Base-by-base conservation (phyloP, 1,140 invertebrate species). In the Calephelis virginiensis region DNA sequence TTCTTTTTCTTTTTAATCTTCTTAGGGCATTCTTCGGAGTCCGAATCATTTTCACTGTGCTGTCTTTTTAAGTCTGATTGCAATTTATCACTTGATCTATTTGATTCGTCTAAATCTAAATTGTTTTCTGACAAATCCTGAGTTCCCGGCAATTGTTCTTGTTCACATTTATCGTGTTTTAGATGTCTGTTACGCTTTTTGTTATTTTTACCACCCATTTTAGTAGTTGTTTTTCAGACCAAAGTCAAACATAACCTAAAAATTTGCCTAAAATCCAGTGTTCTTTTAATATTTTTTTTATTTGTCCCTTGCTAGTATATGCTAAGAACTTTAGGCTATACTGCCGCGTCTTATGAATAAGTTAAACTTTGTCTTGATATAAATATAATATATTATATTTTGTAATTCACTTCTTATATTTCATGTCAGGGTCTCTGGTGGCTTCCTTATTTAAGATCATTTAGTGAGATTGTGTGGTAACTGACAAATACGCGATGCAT, bases 1-100 rank as follows among this genome's bases (percentile, higher is more conserved):
- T 84, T 83, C 66, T 90, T 91, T 77, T 91, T 91, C 70, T 89
- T 91, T 66, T 81, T 82, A 40, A 75, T 73, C 78, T 80, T 77
- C 59, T 79, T 80, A 12, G 76, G 73, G 75, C 76, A 74, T 43
- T 77, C 74, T 66, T 81, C 80, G n/a, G 56, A 43, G 13, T 87
- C 84, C 38, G 72, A 75, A 49, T 83, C 73, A 14, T 82, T 77
- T 48, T 65, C 64, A 6, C 68, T 62, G 47, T 70, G 49, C 9
- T 69, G 66, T 64, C 76, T 73, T 71, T 82, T 80, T 50, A 63
- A 48, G 38, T 59, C 28, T 37, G 53, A 37, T 28, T 56, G 53
- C 2, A 56, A 56, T 12, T 56, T 37, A 6, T n/a, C 12, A 38
- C 37, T 59, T 3, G 5, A 11, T 10, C 53, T 59, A 0, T 40